phyloP scores from a whole-genome alignment of 2,113 vertebrate species.

The Galeopterus variegatus region DNA sequence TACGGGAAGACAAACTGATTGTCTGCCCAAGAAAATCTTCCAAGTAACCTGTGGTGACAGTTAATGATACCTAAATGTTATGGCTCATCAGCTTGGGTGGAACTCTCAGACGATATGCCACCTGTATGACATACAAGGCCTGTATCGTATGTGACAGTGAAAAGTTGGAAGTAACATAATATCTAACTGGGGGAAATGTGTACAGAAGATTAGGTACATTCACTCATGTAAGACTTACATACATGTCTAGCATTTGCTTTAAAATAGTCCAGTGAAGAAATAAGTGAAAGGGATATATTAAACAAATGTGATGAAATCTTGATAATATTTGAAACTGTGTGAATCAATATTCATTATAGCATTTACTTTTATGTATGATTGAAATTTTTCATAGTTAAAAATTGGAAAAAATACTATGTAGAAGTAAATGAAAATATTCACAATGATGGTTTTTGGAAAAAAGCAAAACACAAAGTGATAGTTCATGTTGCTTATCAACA shows the following conservation, averaged over 20 bases:
- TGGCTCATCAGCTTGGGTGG: not conserved
- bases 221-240: not conserved
- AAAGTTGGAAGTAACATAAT: not conserved
- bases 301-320: conserved; percentile 56
- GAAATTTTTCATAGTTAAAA: conserved; percentile 35
- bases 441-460: not conserved
- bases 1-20: not conserved
- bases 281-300: not conserved
- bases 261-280: conserved; percentile 59
- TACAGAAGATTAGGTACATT: not conserved
- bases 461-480: not conserved
- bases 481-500: not conserved
- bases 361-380: not conserved
- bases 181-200: not conserved
- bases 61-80: not conserved
- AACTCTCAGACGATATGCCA: not conserved
- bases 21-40: not conserved
- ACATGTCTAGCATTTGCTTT: conserved; percentile 15
- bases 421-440: conserved; percentile 48
- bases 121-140: not conserved
- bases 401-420: not conserved
- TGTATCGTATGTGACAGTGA: not conserved
- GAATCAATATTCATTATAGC: not conserved
- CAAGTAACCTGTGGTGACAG: not conserved
- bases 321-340: conserved; percentile 2